Conservation (phyloP, 2,888 invertebrate genomes). For the Augochlorella aurata region DNA sequence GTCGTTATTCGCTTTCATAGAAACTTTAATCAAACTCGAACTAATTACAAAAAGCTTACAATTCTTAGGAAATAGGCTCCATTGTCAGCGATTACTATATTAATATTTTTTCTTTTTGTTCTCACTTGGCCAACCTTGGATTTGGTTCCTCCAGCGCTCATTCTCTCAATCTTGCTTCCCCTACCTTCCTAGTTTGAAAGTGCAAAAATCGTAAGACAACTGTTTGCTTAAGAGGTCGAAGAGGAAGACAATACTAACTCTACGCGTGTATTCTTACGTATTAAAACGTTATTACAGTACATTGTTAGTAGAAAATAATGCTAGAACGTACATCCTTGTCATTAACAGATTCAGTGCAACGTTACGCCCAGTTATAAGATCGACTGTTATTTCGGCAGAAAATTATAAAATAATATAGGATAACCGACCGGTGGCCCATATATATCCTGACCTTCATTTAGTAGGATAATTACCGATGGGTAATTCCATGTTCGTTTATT, state of each 20-base stretch:
- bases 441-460: neutral
- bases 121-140: constrained; percentile 69
- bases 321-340: constrained; percentile 51
- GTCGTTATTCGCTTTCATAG: constrained; percentile 56
- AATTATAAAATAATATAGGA: constrained; percentile 7
- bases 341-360: constrained; percentile 11
- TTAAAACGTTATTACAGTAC: constrained; percentile 53
- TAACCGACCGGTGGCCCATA: neutral
- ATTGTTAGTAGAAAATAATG: constrained; percentile 59
- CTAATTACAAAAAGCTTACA: constrained; percentile 71
- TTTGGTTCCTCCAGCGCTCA: constrained; percentile 45
- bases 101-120: constrained; percentile 30
- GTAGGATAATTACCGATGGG: neutral
- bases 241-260: constrained; percentile 66
- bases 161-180: neutral
- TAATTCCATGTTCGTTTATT: neutral
- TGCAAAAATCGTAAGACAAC: constrained; percentile 57
- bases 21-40: constrained; percentile 66
- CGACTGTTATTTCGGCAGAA: neutral
- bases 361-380: neutral
- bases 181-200: constrained; percentile 22
- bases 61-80: constrained; percentile 68
- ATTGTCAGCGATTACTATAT: constrained; percentile 51
- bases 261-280: constrained; percentile 48
- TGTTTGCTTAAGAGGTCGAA: constrained; percentile 68